A percentile compares a stretch with the other conserved stretches of the same genome.
Conservation (phyloP, 1,140 invertebrate genomes). For the Globodera rostochiensis region DNA sequence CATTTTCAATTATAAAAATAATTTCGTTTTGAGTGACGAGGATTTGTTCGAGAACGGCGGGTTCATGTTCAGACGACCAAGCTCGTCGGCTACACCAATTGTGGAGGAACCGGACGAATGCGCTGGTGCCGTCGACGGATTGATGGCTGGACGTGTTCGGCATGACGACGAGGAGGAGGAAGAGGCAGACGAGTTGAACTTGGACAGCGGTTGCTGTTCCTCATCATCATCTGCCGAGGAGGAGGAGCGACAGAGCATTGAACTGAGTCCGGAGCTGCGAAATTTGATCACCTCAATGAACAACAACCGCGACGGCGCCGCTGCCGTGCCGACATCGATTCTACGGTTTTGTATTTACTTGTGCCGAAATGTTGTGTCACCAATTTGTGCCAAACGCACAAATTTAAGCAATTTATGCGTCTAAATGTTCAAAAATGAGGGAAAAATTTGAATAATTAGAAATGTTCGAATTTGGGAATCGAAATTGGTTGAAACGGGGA, state of each 20-base stretch:
- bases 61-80: neutral
- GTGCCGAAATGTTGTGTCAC: too few relatives aligned
- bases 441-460: too few relatives aligned
- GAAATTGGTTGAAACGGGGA: too few relatives aligned
- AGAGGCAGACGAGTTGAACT: neutral
- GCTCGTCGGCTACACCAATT: neutral
- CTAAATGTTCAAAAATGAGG: too few relatives aligned
- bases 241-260: neutral
- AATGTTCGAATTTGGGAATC: too few relatives aligned
- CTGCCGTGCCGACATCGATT: too few relatives aligned
- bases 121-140: neutral
- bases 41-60: neutral
- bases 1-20: too few relatives aligned
- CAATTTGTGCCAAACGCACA: too few relatives aligned
- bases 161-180: neutral
- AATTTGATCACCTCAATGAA: neutral
- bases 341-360: too few relatives aligned
- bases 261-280: neutral
- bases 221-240: neutral
- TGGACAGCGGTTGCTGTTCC: neutral
- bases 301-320: neutral
- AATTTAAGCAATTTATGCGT: too few relatives aligned
- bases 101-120: neutral
- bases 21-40: neutral
- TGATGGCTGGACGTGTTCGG: neutral